Percentiles rank a stretch among this genome's conserved stretches.
Conservation (phyloP, 30 jellyfish, hydroid and myxozoan genomes). For the Euphysa ruthae region DNA sequence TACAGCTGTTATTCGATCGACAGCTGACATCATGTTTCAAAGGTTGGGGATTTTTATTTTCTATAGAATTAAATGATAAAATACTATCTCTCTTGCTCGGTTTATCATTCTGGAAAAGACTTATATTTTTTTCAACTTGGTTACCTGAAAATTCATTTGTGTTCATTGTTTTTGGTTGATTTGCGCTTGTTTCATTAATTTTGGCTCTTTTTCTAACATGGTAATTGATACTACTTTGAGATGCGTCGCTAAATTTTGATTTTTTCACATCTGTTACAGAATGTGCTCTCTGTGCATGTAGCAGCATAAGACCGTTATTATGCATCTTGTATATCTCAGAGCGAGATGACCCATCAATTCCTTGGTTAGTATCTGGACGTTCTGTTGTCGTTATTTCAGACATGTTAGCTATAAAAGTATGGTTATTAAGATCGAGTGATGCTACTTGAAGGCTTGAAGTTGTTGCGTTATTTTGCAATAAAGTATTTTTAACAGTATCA, state of each 20-base stretch:
- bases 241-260: not conserved
- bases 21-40: no score
- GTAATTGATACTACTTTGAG: slow-evolving; percentile 9
- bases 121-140: no score
- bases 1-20: no score
- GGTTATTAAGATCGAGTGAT: slow-evolving; percentile 10
- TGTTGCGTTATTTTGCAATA: no score
- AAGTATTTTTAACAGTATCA: no score
- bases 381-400: not conserved
- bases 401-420: slow-evolving; percentile 4
- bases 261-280: slow-evolving; percentile 15
- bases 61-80: no score
- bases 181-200: not conserved
- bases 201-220: slow-evolving; percentile 8
- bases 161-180: not conserved
- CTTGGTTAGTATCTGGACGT: not conserved
- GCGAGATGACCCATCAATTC: slow-evolving; percentile 12
- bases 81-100: no score
- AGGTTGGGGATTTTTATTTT: no score
- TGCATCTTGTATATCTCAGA: slow-evolving; percentile 26
- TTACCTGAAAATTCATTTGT: not conserved
- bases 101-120: no score
- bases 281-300: slow-evolving; percentile 28
- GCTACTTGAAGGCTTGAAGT: slow-evolving; percentile 22
- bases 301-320: slow-evolving; percentile 13